Percentiles rank a stretch among this genome's conserved stretches.
Evolutionary conservation across 2,888 invertebrate genomes (phyloP).

Genomic region (Lypha dubia): DNA sequence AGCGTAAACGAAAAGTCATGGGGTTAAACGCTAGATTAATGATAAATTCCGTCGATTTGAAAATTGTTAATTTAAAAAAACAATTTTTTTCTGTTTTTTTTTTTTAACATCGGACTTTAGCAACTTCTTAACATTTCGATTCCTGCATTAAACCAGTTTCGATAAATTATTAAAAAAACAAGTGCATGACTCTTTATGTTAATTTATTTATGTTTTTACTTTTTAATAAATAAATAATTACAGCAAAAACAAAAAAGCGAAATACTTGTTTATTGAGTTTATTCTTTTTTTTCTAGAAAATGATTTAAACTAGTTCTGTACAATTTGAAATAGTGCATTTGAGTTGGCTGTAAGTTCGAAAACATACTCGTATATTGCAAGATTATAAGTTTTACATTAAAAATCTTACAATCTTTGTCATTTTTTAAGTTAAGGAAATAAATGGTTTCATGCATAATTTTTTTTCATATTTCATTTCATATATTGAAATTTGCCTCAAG

Average conservation of each 20-base stretch:
- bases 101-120: no score
- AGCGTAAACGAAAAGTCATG: no score
- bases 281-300: not conserved
- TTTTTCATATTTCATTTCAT: no score
- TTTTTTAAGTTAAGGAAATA: conserved; percentile 24
- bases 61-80: no score
- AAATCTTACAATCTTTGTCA: not conserved
- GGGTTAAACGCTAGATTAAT: no score
- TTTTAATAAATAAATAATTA: conserved; percentile 9
- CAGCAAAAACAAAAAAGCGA: conserved; percentile 1
- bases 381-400: not conserved
- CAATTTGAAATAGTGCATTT: not conserved
- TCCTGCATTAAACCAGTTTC: not conserved
- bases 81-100: not conserved
- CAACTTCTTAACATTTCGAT: not conserved
- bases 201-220: conserved; percentile 18
- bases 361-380: no score
- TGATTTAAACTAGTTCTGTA: conserved; percentile 10
- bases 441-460: not conserved
- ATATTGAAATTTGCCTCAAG: no score
- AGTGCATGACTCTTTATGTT: conserved; percentile 12
- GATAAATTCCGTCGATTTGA: no score
- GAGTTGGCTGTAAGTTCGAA: not conserved
- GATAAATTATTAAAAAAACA: not conserved
- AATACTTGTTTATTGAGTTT: not conserved